Evolutionary conservation across 2,797 vertebrate species (phyloP), one percentile per base, ranked within the genome.

Genomic region (Avahi laniger): DNA sequence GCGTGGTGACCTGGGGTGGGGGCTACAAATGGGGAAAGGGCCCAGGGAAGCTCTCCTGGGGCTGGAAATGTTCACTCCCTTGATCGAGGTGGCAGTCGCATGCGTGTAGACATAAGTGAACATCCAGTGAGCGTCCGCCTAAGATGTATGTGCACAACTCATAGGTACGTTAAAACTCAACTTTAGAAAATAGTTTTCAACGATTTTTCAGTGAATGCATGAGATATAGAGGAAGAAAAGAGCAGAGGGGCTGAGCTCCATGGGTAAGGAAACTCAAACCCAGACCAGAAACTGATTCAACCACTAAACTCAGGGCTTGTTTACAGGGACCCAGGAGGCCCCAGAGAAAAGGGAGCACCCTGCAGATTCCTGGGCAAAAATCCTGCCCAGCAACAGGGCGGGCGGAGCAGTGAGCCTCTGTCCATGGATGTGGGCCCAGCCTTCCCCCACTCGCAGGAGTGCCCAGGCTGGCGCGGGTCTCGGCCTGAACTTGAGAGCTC

Each of bases 61-160:
- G 46, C 35, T 38, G 46, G 48, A 14, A 43, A 0, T 7, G 3
- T 46, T 14, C 4, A 0, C 4, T 5, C 0, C 41, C 38, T 41
- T 59, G 54, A 50, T n/a, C 52, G 6, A 9, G 6, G 7, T 5
- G 57, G 11, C 4, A 2, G 8, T n/a, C 1, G 12, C 41, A 13
- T 0, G 13, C 2, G 17, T 13, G 28, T 22, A 52, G 41, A 70
- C 33, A 0, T 30, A 6, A 3, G 43, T 4, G 0, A 11, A 20
- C 7, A 5, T 7, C 43, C 73, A 8, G 1, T 5, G n/a, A 57
- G 72, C n/a, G 28, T 5, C 76, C 12, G 0, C n/a, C 26, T 46
- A 2, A 48, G 38, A 15, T 4, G 4, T 28, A 9, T 9, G 12
- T 26, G 0, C 0, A 0, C 30, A 20, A 7, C 61, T 46, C 46